A percentile compares a stretch with the other conserved stretches of the same genome.
Conservation (phyloP, 2,113 vertebrate genomes). For the Oreochromis aureus region DNA sequence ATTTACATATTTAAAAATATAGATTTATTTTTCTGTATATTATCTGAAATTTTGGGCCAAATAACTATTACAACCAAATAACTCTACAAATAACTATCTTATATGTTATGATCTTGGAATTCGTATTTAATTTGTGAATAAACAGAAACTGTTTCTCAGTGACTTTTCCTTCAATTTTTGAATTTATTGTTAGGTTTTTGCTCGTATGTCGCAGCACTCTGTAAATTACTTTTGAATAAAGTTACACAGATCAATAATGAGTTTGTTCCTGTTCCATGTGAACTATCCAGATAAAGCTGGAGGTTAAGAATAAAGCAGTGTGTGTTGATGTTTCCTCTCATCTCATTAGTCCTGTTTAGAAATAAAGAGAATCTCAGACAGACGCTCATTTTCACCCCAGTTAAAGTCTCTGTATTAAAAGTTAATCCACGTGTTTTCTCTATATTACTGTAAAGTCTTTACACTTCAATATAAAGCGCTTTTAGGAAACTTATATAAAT, state of each 20-base stretch:
- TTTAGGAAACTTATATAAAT: not conserved
- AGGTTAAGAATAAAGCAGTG: not conserved
- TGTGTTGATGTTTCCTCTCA: not conserved
- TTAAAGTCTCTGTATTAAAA: not conserved
- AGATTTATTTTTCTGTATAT: not conserved
- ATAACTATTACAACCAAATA: not conserved
- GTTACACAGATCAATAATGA: not conserved
- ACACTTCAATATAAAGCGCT: not conserved
- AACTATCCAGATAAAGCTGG: not conserved
- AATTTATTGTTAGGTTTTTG: not conserved
- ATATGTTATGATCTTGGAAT: not conserved
- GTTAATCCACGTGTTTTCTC: not conserved
- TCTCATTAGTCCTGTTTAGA: not conserved
- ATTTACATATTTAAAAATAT: not conserved
- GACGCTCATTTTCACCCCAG: not conserved
- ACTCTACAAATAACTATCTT: not conserved
- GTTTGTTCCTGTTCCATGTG: not conserved
- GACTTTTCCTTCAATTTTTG: not conserved
- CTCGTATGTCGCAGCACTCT: fast-evolving
- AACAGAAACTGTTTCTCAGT: not conserved
- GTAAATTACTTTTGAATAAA: not conserved
- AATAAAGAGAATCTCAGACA: not conserved
- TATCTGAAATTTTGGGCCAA: not conserved
- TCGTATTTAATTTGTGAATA: not conserved
- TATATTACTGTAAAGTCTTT: not conserved